These are phyloP conservation scores for Spatulosminthurus flaviceps DNA, from an alignment of 2,888 invertebrate genomes.

Conservation along the genomic window DNA sequence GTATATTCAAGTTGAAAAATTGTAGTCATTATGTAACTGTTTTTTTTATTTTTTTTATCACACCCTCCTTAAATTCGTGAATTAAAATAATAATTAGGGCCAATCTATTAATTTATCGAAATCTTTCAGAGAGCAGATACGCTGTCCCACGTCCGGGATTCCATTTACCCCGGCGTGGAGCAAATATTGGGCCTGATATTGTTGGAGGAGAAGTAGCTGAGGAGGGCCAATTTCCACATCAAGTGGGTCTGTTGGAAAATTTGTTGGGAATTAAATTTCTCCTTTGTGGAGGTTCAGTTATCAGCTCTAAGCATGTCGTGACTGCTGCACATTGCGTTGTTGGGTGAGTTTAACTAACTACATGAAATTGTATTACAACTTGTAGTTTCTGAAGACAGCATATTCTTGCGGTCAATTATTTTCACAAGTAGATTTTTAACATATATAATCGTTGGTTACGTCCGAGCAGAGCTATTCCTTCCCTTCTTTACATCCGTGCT, in stretches of 20 bases:
- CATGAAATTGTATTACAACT: slow-evolving; percentile 4
- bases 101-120: too few species aligned
- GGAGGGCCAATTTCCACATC: slow-evolving; percentile 48
- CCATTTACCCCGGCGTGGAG: neutral
- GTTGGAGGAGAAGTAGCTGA: slow-evolving; percentile 47
- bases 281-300: slow-evolving; percentile 24
- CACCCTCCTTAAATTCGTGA: too few species aligned
- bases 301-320: slow-evolving; percentile 2
- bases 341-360: neutral
- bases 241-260: slow-evolving; percentile 40
- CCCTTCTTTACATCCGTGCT: neutral
- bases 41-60: too few species aligned
- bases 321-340: slow-evolving; percentile 34
- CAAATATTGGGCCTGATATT: slow-evolving; percentile 8
- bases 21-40: too few species aligned
- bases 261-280: slow-evolving; percentile 30
- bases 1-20: too few species aligned
- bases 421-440: too few species aligned
- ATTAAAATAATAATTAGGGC: too few species aligned
- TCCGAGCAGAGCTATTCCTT: neutral
- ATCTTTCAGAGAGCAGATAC: too few species aligned
- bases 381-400: too few species aligned
- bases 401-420: too few species aligned
- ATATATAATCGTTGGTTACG: too few species aligned
- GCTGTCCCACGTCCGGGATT: neutral